These are phyloP conservation scores for Elaphurus davidianus DNA, from an alignment of 2,113 vertebrate genomes.

Conservation along the genomic window DNA sequence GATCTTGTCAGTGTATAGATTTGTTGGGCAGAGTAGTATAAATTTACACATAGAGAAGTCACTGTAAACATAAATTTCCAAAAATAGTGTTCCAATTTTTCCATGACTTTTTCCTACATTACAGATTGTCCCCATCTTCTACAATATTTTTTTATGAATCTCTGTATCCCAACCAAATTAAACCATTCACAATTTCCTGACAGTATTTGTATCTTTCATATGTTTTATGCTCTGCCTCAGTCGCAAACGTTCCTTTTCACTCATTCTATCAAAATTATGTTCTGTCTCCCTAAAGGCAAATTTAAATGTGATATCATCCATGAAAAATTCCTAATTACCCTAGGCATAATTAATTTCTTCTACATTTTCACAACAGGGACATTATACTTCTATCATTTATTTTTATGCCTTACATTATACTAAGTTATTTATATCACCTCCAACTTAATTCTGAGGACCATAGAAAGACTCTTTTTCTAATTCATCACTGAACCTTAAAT, in stretches of 20 bases:
- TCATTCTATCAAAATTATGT: not conserved
- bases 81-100: not conserved
- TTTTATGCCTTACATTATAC: not conserved
- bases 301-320: not conserved
- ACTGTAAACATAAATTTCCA: not conserved
- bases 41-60: not conserved
- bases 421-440: not conserved
- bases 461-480: not conserved
- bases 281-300: not conserved
- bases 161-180: not conserved
- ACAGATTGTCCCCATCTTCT: not conserved
- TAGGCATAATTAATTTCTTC: not conserved
- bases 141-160: not conserved
- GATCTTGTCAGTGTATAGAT: not conserved
- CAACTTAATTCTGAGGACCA: not conserved
- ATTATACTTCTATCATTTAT: not conserved
- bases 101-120: not conserved
- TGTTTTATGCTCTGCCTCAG: not conserved
- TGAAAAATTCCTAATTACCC: not conserved
- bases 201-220: not conserved
- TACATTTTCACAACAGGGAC: not conserved
- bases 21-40: not conserved
- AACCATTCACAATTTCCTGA: not conserved
- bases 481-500: not conserved
- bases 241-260: not conserved